Base-by-base conservation (phyloP, 2,113 vertebrate species). In the Alaudala cheleensis region DNA sequence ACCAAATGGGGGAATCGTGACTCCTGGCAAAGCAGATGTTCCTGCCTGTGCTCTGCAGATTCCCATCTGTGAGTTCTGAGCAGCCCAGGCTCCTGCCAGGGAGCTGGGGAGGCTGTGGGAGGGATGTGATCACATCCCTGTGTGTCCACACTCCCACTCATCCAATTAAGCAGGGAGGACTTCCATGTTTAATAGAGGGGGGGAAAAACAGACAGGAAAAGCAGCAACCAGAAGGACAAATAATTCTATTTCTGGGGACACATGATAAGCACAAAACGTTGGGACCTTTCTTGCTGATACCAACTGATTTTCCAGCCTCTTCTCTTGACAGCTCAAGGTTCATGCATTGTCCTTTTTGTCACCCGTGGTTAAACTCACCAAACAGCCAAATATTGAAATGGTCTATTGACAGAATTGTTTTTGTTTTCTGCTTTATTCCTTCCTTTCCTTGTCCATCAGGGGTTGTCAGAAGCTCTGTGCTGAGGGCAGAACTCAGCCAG, bases 191-290 rank as follows among this genome's bases (percentile, higher is more conserved):
- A 79, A 76, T 2, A 81, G 45, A n/a, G 51, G 53, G 37, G 37
- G 50, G 10, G 5, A 0, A 45, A 81, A 90, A 18, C 47, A 65
- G 31, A 31, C 80, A 86, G 67, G 76, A 93, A 92, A 92, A 88
- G 37, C 22, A 76, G 71, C 90, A 25, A 34, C 33, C 86, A 69
- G 10, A 91, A 93, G 71, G 62, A 82, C 49, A 90, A 80, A 77
- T 88, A 90, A 83, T 94, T 92, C 39, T 93, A 60, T 95, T 93
- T 90, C 82, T 82, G 82, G 73, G 79, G 74, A 33, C 53, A 76
- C 57, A 62, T 61, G 81, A 96, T 88, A 95, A 92, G 57, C 49
- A 21, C 14, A 29, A 76, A 90, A 79, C 10, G 1, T 81, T 76
- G 61, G 28, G 44, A 93, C 49, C 29, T 79, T 85, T 96, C 82